Evolutionary conservation across 2,797 vertebrate genomes (phyloP), one percentile per base, ranked within the genome.

Genomic region (Clarias fuscus): DNA sequence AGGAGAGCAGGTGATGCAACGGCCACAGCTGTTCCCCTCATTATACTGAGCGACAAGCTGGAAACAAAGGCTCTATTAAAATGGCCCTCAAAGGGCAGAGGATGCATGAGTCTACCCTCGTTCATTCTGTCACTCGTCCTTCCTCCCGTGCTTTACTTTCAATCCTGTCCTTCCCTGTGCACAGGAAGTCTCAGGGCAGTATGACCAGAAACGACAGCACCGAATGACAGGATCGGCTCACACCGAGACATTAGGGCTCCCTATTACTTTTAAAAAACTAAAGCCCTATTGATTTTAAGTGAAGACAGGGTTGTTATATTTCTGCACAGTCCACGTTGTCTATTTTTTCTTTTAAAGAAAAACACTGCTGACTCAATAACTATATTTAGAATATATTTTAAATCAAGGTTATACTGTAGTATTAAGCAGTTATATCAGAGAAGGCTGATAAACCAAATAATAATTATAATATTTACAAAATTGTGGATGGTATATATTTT

Each of bases 31-130:
- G 89, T 92, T 90, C 88, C 87, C 24, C 92, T 94, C 86, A 83
- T 94, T 94, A 94, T 91, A 89, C 89, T 93, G 93, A 94, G 92
- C 91, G 93, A 92, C 93, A 92, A 92, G 83, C 89, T 82, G 88
- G 92, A 94, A 93, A 93, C 90, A 90, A 92, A 89, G 76, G 88
- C 91, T 93, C 91, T 92, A 92, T 94, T 93, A 92, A 90, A 89
- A 88, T 89, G 83, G 81, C 89, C 90, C 91, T 93, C 85, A 43
- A 83, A 91, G 88, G 91, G 91, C 90, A 88, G 89, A 90, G 88
- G 83, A 87, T 87, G 77, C 90, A 87, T 85, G 68, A 88, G 11
- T 43, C 61, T 91, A 86, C 43, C 85, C 73, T 92, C 89, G 84
- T 84, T 92, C 92, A 92, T 87, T 70, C 71, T 85, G 87, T 83